Base-by-base conservation (phyloP, 2,113 vertebrate genomes). In the Trematocara zebra region DNA sequence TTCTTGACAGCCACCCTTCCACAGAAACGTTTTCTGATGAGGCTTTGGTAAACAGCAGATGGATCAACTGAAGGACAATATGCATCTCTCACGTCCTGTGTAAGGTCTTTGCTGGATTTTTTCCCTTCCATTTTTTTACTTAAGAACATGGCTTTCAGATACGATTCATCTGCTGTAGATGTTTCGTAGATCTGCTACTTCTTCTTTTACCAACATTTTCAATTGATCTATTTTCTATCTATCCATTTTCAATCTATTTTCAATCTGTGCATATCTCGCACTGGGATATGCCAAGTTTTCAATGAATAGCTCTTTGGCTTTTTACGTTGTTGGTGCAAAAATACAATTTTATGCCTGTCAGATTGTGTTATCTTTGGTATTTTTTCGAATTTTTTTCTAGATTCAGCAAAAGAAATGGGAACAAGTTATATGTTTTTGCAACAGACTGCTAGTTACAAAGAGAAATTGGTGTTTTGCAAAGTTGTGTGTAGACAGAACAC, bases 331-430 rank as follows among this genome's bases (percentile, higher is more conserved):
- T 69, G 37, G 64, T 23, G n/a, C 7, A 69, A 69, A 69, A 69
- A 69, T 69, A 69, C n/a, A 69, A 69, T 69, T 69, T 69, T 69
- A 42, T 69, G 64, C n/a, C 12, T 69, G 35, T 69, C 64, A 69
- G 8, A 42, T 37, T 69, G 49, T 51, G 7, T 40, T 23, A 67
- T 69, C 35, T 42, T 42, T 44, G 7, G 7, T 69, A 44, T 69
- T 42, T 69, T 26, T 37, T 67, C 0, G 0, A 42, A 1, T 26
- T 69, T 15, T 14, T 69, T 69, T 42, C 37, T 69, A 44, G 37
- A 44, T 15, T 72, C 8, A 44, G n/a, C 20, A 26, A 44, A 26
- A 44, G 20, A 72, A 44, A 44, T 44, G 20, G n/a, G 20, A 72
- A 72, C 20, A 72, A 15, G 20, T 72, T 20, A 72, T 64, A 35